Evolutionary conservation across 1,140 invertebrate species (phyloP).

Genomic region (Anoplophora glabripennis): DNA sequence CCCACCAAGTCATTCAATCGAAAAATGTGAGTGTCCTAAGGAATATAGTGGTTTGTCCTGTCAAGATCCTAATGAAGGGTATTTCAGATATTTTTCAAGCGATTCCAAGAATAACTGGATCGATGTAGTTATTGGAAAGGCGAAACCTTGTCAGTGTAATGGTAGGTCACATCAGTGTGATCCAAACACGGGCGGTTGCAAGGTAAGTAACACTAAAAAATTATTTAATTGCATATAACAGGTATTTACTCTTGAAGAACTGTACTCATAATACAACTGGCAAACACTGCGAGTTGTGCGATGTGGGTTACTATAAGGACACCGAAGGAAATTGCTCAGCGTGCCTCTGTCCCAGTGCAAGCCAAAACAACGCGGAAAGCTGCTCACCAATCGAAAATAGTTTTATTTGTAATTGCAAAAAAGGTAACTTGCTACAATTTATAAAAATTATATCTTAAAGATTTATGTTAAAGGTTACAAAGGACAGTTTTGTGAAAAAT

Average conservation of each 20-base stretch:
- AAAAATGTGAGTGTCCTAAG: conserved; percentile 81
- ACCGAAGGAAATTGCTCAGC: conserved; percentile 65
- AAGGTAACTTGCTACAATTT: conserved; percentile 52
- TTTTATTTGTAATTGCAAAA: conserved; percentile 67
- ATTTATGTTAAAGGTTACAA: conserved; percentile 57
- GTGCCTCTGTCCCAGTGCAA: conserved; percentile 80
- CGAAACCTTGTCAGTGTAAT: conserved; percentile 79
- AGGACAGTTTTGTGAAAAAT: conserved; percentile 65
- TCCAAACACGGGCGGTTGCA: conserved; percentile 80
- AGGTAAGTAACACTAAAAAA: too few relatives aligned
- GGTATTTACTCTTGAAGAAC: conserved; percentile 67
- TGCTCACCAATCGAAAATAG: conserved; percentile 59
- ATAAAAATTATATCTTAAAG: neutral
- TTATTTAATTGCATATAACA: too few relatives aligned
- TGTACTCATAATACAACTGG: conserved; percentile 81
- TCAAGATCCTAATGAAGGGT: conserved; percentile 84
- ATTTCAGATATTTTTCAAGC: conserved; percentile 60
- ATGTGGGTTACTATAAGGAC: conserved; percentile 80
- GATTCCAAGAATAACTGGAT: conserved; percentile 48
- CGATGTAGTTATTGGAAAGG: conserved; percentile 74
- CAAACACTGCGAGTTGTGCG: conserved; percentile 71
- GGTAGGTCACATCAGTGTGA: conserved; percentile 76
- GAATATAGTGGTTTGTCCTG: conserved; percentile 80
- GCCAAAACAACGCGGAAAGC: conserved; percentile 70
- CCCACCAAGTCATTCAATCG: conserved; percentile 74